Evolutionary conservation across 2,888 invertebrate genomes (phyloP).

Genomic region (Meta bourneti): DNA sequence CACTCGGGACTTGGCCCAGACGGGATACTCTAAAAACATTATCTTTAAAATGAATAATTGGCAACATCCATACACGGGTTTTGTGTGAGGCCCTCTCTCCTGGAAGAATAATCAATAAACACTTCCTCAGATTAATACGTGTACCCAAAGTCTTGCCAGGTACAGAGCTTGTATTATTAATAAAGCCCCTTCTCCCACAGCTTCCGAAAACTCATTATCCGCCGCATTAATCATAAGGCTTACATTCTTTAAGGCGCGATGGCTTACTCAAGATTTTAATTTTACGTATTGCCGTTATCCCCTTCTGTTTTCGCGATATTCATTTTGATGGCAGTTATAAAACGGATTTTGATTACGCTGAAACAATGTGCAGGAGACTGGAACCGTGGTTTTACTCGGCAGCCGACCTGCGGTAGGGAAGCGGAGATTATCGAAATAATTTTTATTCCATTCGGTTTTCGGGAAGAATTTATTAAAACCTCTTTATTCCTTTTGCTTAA

Average conservation of each 20-base stretch:
- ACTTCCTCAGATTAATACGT: constrained; percentile 43
- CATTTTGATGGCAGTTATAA: constrained; percentile 27
- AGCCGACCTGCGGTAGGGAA: neutral
- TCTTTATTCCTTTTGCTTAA: neutral
- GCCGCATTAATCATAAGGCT: constrained; percentile 39
- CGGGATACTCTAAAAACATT: neutral
- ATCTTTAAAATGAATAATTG: neutral
- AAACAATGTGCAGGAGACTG: neutral
- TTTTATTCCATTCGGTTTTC: neutral
- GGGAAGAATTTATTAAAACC: neutral
- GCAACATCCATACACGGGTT: neutral
- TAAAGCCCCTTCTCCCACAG: constrained; percentile 38
- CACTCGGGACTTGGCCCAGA: no score
- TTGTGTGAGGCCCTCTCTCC: neutral
- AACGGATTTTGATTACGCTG: constrained; percentile 28
- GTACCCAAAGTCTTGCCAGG: constrained; percentile 38
- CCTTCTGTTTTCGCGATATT: neutral
- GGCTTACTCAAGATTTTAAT: constrained; percentile 29
- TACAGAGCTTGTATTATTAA: constrained; percentile 43
- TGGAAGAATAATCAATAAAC: constrained; percentile 38
- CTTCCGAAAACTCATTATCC: constrained; percentile 42
- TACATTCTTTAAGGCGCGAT: constrained; percentile 20
- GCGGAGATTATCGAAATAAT: neutral
- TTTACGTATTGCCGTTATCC: constrained; percentile 48
- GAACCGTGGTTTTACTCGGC: neutral